Evolutionary conservation across 2,113 vertebrate genomes (phyloP).

Genomic region (Zosterops lateralis): DNA sequence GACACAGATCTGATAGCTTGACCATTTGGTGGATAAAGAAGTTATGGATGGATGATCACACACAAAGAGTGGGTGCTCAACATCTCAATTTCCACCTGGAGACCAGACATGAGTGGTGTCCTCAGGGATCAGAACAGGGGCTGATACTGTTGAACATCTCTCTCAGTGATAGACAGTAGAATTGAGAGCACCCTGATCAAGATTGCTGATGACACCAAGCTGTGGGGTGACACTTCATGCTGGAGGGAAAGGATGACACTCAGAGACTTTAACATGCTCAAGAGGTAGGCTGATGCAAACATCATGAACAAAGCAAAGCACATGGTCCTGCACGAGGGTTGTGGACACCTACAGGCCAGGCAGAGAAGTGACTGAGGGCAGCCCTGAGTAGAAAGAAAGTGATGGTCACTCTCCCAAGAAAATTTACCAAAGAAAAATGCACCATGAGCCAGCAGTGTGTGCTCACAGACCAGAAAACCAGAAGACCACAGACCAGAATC

Average conservation of each 20-base stretch:
- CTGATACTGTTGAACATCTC: not conserved
- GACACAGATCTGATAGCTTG: not conserved
- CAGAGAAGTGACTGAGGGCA: not conserved
- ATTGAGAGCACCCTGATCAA: not conserved
- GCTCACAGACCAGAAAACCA: not conserved
- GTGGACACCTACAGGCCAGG: not conserved
- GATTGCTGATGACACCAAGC: not conserved
- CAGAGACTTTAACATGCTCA: not conserved
- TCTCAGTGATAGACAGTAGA: not conserved
- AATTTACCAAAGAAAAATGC: too few species aligned
- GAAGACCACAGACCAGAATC: too few species aligned
- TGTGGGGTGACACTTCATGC: not conserved
- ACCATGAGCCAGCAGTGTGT: not conserved
- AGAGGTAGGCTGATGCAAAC: not conserved
- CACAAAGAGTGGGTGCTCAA: not conserved
- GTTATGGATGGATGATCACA: not conserved
- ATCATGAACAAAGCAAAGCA: not conserved
- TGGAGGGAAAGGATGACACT: not conserved
- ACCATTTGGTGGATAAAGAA: not conserved
- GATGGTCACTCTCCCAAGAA: too few species aligned
- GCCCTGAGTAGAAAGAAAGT: not conserved
- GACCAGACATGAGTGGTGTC: not conserved
- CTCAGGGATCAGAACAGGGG: not conserved
- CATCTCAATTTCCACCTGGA: accelerated
- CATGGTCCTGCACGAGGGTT: not conserved